Conservation (phyloP, 2,888 invertebrate species). For the Ditylenchus weischeri region DNA sequence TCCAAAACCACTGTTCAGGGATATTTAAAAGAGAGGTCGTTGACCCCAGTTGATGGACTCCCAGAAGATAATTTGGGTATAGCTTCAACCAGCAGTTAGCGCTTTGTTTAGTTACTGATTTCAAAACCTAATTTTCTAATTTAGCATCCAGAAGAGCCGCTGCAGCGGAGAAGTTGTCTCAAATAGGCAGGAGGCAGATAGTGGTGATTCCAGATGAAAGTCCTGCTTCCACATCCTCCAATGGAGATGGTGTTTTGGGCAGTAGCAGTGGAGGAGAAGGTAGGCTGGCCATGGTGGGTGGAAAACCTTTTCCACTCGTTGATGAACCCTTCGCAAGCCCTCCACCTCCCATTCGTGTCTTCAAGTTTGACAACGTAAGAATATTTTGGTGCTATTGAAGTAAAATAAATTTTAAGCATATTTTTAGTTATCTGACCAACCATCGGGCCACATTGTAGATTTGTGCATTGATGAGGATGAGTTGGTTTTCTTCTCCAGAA, state of each 20-base stretch:
- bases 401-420: not conserved
- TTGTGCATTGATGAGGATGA: constrained; percentile 30
- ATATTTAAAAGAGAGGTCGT: constrained; percentile 1
- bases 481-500: constrained; percentile 28
- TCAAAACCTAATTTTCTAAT: not conserved
- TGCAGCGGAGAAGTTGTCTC: constrained; percentile 3
- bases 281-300: not conserved
- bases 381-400: not conserved
- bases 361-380: constrained; percentile 30
- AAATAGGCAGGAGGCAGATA: constrained; percentile 6
- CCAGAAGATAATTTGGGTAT: not conserved
- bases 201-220: constrained; percentile 6
- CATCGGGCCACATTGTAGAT: constrained; percentile 27
- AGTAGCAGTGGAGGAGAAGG: not conserved
- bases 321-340: not conserved
- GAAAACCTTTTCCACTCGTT: not conserved
- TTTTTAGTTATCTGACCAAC: constrained; percentile 34
- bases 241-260: not conserved
- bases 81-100: too few species aligned
- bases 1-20: constrained; percentile 6
- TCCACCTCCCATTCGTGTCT: constrained; percentile 27
- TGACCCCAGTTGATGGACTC: not conserved
- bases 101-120: not conserved
- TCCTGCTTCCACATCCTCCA: not conserved
- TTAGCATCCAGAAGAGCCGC: not conserved